Evolutionary conservation across 2,113 vertebrate species (phyloP).

Genomic region (Taurulus bubalis): DNA sequence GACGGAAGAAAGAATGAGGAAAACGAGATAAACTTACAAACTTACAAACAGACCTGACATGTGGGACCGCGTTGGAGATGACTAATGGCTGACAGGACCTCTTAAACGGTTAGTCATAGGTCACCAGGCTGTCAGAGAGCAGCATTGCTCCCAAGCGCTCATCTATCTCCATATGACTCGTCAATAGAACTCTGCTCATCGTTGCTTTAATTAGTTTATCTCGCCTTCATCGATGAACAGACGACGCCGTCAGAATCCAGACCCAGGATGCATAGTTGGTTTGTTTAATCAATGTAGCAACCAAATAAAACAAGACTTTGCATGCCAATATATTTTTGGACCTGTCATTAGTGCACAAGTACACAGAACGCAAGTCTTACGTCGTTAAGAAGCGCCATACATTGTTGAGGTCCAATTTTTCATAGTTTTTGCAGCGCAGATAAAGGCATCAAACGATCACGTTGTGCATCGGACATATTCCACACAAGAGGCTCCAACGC

Average conservation of each 20-base stretch:
- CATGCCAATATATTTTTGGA: too few relatives aligned
- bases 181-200: background rate
- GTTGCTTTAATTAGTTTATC: background rate
- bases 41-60: background rate
- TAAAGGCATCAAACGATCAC: too few relatives aligned
- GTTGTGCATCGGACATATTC: too few relatives aligned
- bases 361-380: too few relatives aligned
- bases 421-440: too few relatives aligned
- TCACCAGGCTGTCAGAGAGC: background rate
- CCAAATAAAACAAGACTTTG: too few relatives aligned
- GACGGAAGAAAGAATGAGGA: background rate
- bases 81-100: background rate
- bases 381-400: too few relatives aligned
- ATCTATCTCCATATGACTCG: background rate
- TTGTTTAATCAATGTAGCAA: too few relatives aligned
- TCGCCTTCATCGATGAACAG: background rate
- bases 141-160: background rate
- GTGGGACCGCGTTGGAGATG: background rate
- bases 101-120: slow-evolving; percentile 2
- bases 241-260: background rate
- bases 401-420: too few relatives aligned
- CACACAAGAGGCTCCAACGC: too few relatives aligned
- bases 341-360: too few relatives aligned
- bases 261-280: background rate
- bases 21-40: background rate